phyloP scores from a whole-genome alignment of 2,888 invertebrate genomes.

The Xanthorhoe designata region DNA sequence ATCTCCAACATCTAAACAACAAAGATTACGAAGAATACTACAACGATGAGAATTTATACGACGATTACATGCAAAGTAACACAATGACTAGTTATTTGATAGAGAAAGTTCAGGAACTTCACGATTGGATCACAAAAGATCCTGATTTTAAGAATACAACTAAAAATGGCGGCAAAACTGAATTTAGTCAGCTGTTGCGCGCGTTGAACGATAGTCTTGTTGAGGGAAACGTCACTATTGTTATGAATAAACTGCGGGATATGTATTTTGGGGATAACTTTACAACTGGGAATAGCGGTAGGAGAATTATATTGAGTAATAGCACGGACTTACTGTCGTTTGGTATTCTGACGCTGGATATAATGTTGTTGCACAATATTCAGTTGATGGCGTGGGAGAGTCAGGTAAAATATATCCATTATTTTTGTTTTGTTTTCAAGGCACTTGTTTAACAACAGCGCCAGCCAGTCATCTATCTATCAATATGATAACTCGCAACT shows the following conservation, averaged over 20 bases:
- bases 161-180: conserved; percentile 44
- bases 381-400: conserved; percentile 85
- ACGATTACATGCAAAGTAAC: conserved; percentile 79
- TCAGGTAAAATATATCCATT: conserved; percentile 62
- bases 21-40: conserved; percentile 73
- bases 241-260: conserved; percentile 81
- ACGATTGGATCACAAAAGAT: conserved; percentile 80
- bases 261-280: conserved; percentile 79
- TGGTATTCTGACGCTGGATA: conserved; percentile 84
- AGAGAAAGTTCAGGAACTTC: conserved; percentile 80
- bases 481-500: no score
- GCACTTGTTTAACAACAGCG: no score
- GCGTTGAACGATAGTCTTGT: conserved; percentile 82
- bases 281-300: conserved; percentile 57
- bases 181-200: conserved; percentile 72
- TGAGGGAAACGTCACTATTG: conserved; percentile 77
- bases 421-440: no score
- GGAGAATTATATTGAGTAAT: conserved; percentile 71
- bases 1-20: conserved; percentile 52
- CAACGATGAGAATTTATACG: conserved; percentile 75
- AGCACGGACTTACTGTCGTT: conserved; percentile 82
- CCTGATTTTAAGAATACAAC: conserved; percentile 64
- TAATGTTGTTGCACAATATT: conserved; percentile 85
- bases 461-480: no score
- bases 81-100: conserved; percentile 80